Evolutionary conservation across 2,113 vertebrate genomes (phyloP).

Genomic region (Ciconia maguari): DNA sequence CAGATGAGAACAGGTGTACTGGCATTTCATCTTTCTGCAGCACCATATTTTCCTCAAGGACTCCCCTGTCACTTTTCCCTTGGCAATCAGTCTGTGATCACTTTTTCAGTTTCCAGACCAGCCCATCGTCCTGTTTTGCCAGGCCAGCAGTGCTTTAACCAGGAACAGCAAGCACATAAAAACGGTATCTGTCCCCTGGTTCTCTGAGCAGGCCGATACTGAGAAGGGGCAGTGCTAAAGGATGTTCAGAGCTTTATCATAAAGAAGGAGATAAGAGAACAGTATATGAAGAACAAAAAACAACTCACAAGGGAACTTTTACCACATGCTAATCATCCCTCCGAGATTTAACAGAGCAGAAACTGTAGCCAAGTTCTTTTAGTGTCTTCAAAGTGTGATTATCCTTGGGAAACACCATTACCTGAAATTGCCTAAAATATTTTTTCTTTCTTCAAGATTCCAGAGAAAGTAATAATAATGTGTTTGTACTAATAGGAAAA

Average conservation of each 20-base stretch:
- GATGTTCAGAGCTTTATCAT: neutral
- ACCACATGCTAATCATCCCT: constrained; percentile 8
- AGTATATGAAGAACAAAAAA: neutral
- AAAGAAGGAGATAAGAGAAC: neutral
- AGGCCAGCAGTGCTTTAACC: neutral
- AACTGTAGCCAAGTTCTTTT: neutral
- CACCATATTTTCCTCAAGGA: neutral
- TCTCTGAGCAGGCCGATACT: constrained; percentile 17
- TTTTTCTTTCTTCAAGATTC: neutral
- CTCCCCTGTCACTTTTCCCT: neutral
- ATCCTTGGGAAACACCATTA: constrained; percentile 46
- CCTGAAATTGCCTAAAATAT: constrained; percentile 38
- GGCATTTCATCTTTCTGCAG: neutral
- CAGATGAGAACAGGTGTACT: neutral
- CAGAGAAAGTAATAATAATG: neutral
- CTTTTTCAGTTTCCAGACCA: neutral
- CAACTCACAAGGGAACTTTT: neutral
- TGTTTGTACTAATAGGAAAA: neutral
- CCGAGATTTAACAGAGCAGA: neutral
- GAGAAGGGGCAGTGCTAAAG: neutral
- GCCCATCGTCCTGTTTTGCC: neutral
- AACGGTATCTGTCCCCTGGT: neutral
- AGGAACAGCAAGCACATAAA: neutral
- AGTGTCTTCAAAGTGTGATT: constrained; percentile 26
- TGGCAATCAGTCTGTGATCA: neutral